These are phyloP conservation scores for Sakesphorus luctuosus DNA, from an alignment of 2,113 vertebrate genomes.

Conservation along the genomic window DNA sequence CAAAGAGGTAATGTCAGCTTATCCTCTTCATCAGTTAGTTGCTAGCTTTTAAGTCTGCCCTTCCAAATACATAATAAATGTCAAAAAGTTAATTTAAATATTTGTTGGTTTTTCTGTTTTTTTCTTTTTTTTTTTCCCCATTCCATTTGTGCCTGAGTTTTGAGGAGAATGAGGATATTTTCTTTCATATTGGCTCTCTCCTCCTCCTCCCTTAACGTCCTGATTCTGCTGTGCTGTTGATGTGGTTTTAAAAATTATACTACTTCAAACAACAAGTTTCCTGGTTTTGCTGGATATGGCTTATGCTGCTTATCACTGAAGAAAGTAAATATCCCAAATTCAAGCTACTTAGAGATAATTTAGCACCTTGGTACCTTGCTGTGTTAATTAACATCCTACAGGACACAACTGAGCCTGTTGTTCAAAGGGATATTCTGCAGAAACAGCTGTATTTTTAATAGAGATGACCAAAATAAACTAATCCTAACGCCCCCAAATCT, in stretches of 20 bases:
- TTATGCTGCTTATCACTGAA: not conserved
- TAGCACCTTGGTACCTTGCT: not conserved
- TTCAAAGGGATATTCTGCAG: not conserved
- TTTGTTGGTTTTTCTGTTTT: not conserved
- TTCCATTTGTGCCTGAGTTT: not conserved
- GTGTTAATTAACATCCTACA: not conserved
- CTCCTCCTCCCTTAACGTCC: not conserved
- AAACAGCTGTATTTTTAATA: not conserved
- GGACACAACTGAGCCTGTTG: not conserved
- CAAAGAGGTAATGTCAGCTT: conserved; percentile 12
- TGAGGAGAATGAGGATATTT: conserved; percentile 12
- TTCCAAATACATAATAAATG: conserved; percentile 9
- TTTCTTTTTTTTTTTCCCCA: not conserved
- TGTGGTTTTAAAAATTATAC: not conserved
- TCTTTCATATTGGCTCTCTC: conserved; percentile 26
- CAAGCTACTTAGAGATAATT: not conserved
- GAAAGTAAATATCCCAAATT: not conserved
- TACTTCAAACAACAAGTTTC: conserved; percentile 6
- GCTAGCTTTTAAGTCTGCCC: conserved; percentile 28
- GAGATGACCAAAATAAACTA: not conserved
- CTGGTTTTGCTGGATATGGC: not conserved
- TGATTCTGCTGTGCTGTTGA: not conserved
- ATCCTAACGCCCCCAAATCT: not conserved
- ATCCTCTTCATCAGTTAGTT: not conserved
- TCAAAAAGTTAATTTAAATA: conserved; percentile 50